Percentiles rank a stretch among this genome's conserved stretches.
These are phyloP conservation scores for Caenorhabditis doughertyi DNA, from an alignment of 2,888 invertebrate genomes.

Conservation along the genomic window DNA sequence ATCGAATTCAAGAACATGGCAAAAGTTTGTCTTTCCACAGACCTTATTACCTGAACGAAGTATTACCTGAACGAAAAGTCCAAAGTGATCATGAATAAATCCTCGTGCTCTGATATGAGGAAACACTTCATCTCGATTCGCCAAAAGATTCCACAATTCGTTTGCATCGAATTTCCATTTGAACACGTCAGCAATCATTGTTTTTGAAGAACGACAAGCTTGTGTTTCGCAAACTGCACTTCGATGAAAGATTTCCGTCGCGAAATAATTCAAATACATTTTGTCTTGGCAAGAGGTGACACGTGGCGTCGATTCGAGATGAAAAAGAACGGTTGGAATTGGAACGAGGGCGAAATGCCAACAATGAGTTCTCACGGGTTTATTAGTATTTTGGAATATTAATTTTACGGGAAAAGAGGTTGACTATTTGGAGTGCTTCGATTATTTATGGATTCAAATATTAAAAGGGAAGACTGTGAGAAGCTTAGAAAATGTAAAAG, in stretches of 20 bases:
- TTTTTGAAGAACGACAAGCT: constrained; percentile 37
- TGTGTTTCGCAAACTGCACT: constrained; percentile 52
- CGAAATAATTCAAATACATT: constrained; percentile 52
- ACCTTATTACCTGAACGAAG: background rate
- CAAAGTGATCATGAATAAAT: constrained; percentile 32
- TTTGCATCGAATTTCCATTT: constrained; percentile 45
- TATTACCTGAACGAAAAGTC: constrained; percentile 38
- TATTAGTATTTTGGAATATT: constrained; percentile 29
- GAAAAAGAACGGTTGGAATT: background rate
- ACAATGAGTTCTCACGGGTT: constrained; percentile 25
- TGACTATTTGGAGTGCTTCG: background rate
- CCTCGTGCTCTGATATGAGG: constrained; percentile 33
- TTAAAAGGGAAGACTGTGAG: no score
- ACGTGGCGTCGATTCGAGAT: constrained; percentile 3
- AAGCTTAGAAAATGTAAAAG: no score
- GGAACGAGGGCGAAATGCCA: constrained; percentile 2
- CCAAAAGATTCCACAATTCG: constrained; percentile 41
- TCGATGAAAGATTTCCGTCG: constrained; percentile 42
- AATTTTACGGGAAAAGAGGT: background rate
- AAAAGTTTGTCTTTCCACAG: no score
- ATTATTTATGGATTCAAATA: background rate
- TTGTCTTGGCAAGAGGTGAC: background rate
- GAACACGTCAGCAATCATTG: constrained; percentile 47
- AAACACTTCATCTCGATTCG: constrained; percentile 43
- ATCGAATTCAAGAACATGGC: no score